These are phyloP conservation scores for Aviceda subcristata DNA, from an alignment of 2,113 vertebrate species.

Conservation along the genomic window DNA sequence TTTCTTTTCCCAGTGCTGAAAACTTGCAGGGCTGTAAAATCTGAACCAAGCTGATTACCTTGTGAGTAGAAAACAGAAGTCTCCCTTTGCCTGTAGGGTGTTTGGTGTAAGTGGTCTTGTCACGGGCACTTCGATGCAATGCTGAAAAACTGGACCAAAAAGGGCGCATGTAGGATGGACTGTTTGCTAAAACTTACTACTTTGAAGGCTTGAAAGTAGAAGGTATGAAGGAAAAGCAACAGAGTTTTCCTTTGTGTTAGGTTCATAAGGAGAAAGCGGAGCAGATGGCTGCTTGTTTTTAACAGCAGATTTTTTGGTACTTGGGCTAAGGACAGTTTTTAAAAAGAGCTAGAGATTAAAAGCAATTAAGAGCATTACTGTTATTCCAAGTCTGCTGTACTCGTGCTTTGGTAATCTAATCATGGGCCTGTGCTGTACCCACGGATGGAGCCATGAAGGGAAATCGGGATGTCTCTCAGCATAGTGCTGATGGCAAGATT, in stretches of 20 bases:
- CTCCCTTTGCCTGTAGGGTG: not conserved
- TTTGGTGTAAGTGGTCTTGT: not conserved
- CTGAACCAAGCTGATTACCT: not conserved
- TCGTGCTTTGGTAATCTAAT: not conserved
- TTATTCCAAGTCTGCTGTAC: not conserved
- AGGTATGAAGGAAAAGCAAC: not conserved
- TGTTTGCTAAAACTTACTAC: not conserved
- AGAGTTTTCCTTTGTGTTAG: not conserved
- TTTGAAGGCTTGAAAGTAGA: not conserved
- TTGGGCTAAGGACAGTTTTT: not conserved
- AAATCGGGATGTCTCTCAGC: not conserved
- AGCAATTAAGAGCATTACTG: not conserved
- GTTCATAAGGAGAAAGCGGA: not conserved
- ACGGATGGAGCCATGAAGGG: not conserved
- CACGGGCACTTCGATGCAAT: not conserved
- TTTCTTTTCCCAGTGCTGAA: not conserved
- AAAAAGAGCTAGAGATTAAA: not conserved
- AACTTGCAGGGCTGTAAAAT: not conserved
- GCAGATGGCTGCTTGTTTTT: not conserved
- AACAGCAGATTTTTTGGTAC: not conserved
- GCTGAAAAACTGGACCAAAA: not conserved
- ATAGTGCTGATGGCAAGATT: not conserved
- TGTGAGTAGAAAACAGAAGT: not conserved
- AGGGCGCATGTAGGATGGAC: not conserved
- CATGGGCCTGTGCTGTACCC: not conserved